Evolutionary conservation across 1,140 invertebrate genomes (phyloP).

Genomic region (Drosophila trapezifrons): DNA sequence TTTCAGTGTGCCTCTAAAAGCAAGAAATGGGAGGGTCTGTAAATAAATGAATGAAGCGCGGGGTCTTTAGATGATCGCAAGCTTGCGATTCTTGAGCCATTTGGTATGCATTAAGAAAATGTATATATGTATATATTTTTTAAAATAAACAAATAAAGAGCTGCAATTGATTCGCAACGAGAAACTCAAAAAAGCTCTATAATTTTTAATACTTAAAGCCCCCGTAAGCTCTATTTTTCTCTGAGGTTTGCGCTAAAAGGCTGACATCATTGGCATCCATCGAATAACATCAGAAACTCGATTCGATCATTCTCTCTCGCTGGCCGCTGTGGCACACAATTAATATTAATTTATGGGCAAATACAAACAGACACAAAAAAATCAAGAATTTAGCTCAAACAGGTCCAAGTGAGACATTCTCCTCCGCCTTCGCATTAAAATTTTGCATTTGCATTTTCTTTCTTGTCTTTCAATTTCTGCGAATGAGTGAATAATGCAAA

Average conservation of each 20-base stretch:
- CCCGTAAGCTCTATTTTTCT: constrained; percentile 6
- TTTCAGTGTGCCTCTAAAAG: neutral
- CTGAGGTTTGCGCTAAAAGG: constrained; percentile 9
- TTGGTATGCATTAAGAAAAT: constrained; percentile 27
- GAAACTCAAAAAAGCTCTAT: constrained; percentile 12
- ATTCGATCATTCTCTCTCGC: constrained; percentile 55
- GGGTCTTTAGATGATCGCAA: constrained; percentile 17
- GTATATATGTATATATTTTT: neutral
- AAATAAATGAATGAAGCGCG: constrained; percentile 38
- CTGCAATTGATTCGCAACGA: neutral
- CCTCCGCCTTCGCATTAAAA: constrained; percentile 7
- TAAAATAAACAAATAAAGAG: constrained; percentile 2
- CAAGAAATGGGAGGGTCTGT: constrained; percentile 5
- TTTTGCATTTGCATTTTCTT: constrained; percentile 49
- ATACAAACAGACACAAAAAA: constrained; percentile 14
- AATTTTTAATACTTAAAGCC: neutral
- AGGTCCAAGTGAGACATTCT: constrained; percentile 35
- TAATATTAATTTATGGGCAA: constrained; percentile 68
- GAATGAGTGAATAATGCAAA: constrained; percentile 22
- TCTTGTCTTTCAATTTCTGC: neutral
- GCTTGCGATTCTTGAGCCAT: constrained; percentile 14
- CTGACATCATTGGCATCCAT: constrained; percentile 69
- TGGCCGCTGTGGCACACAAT: constrained; percentile 46
- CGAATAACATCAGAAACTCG: constrained; percentile 24
- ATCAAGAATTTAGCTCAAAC: constrained; percentile 32